Base-by-base conservation (phyloP, 2,113 vertebrate species). In the Spilogale gracilis region DNA sequence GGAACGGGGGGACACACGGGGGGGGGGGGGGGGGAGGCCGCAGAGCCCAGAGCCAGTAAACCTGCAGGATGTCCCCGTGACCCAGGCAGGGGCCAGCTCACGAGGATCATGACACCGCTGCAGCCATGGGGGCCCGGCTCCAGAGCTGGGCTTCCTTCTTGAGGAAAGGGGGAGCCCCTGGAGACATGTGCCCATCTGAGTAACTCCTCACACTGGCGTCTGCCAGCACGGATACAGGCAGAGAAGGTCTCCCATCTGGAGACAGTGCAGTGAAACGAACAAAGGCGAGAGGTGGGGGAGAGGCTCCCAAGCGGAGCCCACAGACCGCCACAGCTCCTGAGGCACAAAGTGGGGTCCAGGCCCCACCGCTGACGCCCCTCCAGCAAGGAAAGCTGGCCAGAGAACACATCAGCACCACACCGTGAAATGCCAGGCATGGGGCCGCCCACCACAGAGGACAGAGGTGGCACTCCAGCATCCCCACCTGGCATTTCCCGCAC, bases 211-310 rank as follows among this genome's bases (percentile, higher is more conserved):
- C 79, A 1, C 25, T 2, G 78, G 71, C 2, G 0, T 43, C 21
- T 13, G 71, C 2, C 0, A 0, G 0, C 13, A 2, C 0, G 27
- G 38, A 5, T 2, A 0, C 61, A 6, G 18, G 54, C 32, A 23
- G 13, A 18, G 58, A 58, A 81, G 54, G 54, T n/a, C 0, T 4
- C 9, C n/a, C 50, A 17, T 11, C 4, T 17, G 27, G 50, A 23
- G 25, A 25, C 61, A 2, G 13, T 0, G 3, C 63, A 9, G 2
- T 2, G n/a, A 17, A 23, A 63, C 1, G 18, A 11, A 23, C 21
- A 11, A 13, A 25, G 50, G 14, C 10, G 27, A 38, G 7, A 45
- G 38, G 85, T 1, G 0, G 45, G 4, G 9, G 52, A 45, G 27
- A 21, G 0, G 16, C 13, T 61, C n/a, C 87, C 91, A 9, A 12